These are phyloP conservation scores for Diglossa cyanea DNA, from an alignment of 2,797 vertebrate species.

Conservation along the genomic window DNA sequence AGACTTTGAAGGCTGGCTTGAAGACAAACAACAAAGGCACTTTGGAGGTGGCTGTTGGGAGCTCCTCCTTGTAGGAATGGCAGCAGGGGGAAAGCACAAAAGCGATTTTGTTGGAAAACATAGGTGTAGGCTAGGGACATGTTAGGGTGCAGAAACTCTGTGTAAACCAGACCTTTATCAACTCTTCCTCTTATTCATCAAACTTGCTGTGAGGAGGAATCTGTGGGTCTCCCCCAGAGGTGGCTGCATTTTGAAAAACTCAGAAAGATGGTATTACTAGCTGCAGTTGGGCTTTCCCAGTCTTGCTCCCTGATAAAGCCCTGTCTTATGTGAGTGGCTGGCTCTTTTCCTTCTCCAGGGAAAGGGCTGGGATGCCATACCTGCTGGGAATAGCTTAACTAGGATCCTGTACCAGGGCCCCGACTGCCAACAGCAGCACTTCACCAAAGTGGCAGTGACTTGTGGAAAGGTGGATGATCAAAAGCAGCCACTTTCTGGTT, in stretches of 20 bases:
- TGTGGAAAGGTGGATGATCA: neutral
- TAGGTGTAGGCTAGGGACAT: neutral
- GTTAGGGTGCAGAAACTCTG: neutral
- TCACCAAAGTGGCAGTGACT: neutral
- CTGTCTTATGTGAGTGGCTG: neutral
- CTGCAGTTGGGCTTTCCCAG: neutral
- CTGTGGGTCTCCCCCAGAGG: neutral
- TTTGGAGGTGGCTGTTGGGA: neutral
- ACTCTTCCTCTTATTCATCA: neutral
- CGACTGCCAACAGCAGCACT: neutral
- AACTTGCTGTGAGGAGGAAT: neutral
- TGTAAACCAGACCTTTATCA: neutral
- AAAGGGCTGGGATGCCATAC: neutral
- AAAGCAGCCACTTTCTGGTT: neutral
- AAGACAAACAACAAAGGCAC: neutral
- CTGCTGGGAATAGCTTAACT: neutral
- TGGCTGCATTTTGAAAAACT: neutral
- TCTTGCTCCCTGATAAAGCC: neutral
- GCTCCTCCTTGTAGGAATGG: neutral
- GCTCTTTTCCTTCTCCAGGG: neutral
- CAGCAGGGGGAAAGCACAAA: neutral
- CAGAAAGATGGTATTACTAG: neutral
- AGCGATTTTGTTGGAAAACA: neutral
- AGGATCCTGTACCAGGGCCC: neutral
- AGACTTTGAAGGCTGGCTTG: constrained; percentile 1